Base-by-base conservation (phyloP, 2,888 invertebrate genomes). In the Melipona bicolor region DNA sequence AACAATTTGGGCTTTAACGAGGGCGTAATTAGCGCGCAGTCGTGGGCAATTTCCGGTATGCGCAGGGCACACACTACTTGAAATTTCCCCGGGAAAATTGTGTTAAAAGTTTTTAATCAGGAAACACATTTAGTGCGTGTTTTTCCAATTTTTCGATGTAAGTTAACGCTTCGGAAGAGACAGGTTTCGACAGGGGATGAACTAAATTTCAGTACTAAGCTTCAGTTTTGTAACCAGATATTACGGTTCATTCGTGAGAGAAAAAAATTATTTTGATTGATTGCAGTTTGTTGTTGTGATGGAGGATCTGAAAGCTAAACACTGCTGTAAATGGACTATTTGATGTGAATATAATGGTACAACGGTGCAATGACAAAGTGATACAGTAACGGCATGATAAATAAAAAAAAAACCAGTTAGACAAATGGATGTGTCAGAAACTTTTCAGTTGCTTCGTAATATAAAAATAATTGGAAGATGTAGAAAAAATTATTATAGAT, bases 1-100 rank as follows among this genome's bases (percentile, higher is more conserved):
- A 74, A 74, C 74, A 74, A 65, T 74, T 74, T 64, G 4, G 43
- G 52, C 13, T 74, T 64, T 52, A 74, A 65, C 74, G 64, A 74
- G 52, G 17, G 4, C 21, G 73, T 62, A 73, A 73, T 73, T 62
- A 73, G 32, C 50, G 50, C 3, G 32, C n/a, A 32, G n/a, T 0
- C 32, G 32, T 13, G 32, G 49, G 17, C 73, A 50, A 73, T 62
- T 73, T 62, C 50, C 50, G 50, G 50, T 32, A 17, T 32, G 62
- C 62, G 50, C 36, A 62, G 61, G 32, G 19, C 15, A 32, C 15
- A 32, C 9, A 21, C 15, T n/a, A 24, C 13, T 43, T 24, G 24
- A 62, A 50, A 59, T 32, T 64, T 59, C n/a, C 61, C 59, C 4
- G n/a, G 11, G 52, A 52, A 74, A 36, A 74, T 74, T 64, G 54